phyloP scores from a whole-genome alignment of 1,140 invertebrate genomes.

The Bombus breviceps region DNA sequence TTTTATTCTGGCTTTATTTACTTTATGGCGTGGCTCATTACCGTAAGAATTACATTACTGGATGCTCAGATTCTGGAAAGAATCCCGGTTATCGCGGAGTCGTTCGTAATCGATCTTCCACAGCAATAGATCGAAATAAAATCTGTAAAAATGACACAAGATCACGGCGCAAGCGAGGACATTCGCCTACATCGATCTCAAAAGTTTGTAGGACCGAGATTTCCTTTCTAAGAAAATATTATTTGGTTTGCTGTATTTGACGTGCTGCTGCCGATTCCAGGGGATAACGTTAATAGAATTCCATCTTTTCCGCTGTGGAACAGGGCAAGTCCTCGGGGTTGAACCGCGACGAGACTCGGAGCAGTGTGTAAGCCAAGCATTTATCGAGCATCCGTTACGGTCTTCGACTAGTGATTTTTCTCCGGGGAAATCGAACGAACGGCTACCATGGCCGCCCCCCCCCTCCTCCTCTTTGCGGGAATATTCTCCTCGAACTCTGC shows the following conservation, averaged over 20 bases:
- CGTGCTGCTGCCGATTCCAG: slow-evolving; percentile 30
- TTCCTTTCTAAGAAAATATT: slow-evolving; percentile 53
- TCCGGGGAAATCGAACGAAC: slow-evolving; percentile 24
- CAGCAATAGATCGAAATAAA: neutral
- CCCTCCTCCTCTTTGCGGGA: neutral
- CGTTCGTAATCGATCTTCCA: neutral
- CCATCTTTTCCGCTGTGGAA: slow-evolving; percentile 19
- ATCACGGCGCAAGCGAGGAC: neutral
- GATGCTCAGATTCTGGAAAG: neutral
- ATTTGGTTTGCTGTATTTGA: slow-evolving; percentile 55
- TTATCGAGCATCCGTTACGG: slow-evolving; percentile 56
- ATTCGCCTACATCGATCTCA: neutral
- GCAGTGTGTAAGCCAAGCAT: slow-evolving; percentile 29
- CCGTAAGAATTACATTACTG: slow-evolving; percentile 10
- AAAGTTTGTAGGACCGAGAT: neutral
- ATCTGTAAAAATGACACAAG: slow-evolving; percentile 1
- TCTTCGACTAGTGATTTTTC: slow-evolving; percentile 47
- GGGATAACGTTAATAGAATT: slow-evolving; percentile 62
- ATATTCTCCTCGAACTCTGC: slow-evolving; percentile 40
- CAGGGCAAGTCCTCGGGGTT: slow-evolving; percentile 3
- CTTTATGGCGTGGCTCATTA: neutral
- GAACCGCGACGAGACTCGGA: slow-evolving; percentile 1
- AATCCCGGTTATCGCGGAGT: neutral
- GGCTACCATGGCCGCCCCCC: neutral
- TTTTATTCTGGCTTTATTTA: neutral